Conservation (phyloP, 35 echinoderm and acorn worm species). For the Amphiura filiformis region DNA sequence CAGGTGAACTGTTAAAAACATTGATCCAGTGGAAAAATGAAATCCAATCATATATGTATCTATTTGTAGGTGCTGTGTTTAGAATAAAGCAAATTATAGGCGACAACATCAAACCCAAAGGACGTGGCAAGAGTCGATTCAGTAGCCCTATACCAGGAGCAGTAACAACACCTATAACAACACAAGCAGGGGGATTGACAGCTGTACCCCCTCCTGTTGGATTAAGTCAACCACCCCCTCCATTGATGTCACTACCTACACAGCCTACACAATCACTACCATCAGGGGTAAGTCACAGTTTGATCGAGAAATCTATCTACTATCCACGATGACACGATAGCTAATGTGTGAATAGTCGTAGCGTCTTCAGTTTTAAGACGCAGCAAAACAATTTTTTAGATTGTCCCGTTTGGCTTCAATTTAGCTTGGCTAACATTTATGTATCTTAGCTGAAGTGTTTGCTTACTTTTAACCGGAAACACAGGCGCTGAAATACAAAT, state of each 20-base stretch:
- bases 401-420: no score
- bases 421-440: no score
- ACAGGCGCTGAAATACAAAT: no score
- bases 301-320: no score
- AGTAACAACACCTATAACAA: not conserved
- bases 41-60: not conserved
- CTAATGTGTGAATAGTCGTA: no score
- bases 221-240: slow-evolving; percentile 17
- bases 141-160: slow-evolving; percentile 1
- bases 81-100: slow-evolving; percentile 70
- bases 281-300: slow-evolving; percentile 38
- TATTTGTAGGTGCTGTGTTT: slow-evolving; percentile 55
- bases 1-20: not conserved
- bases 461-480: no score
- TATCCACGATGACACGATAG: no score
- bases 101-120: slow-evolving; percentile 45
- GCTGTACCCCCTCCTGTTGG: not conserved
- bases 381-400: no score
- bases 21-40: no score
- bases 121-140: slow-evolving; percentile 24
- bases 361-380: no score
- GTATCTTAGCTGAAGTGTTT: no score
- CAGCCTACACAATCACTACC: slow-evolving; percentile 3
- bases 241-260: slow-evolving; percentile 34
- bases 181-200: not conserved